Conservation (phyloP, 2,888 invertebrate genomes). For the Petrolisthes manimaculis region DNA sequence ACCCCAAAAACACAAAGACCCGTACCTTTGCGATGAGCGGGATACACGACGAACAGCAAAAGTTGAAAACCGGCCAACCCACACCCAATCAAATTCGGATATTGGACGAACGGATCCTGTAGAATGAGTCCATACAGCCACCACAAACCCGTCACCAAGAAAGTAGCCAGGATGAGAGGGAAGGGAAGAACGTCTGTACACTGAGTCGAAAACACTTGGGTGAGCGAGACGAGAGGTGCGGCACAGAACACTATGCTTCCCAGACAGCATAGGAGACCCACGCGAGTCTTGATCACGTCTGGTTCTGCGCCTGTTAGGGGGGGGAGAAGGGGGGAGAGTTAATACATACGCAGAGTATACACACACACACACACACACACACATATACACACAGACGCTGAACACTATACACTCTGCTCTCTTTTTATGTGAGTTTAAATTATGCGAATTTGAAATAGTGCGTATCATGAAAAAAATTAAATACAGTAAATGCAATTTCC, state of each 20-base stretch:
- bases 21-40: conserved; percentile 68
- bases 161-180: conserved; percentile 85
- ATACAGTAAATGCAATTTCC: too few relatives aligned
- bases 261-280: conserved; percentile 58
- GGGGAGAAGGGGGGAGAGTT: neutral
- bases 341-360: neutral
- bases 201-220: conserved; percentile 82
- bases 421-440: too few relatives aligned
- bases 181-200: conserved; percentile 90
- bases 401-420: too few relatives aligned
- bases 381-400: neutral
- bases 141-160: conserved; percentile 84
- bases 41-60: conserved; percentile 82
- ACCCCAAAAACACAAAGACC: too few relatives aligned
- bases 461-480: too few relatives aligned
- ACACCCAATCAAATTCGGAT: conserved; percentile 84
- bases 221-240: conserved; percentile 70
- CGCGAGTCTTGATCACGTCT: conserved; percentile 32
- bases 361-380: neutral
- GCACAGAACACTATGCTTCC: conserved; percentile 70
- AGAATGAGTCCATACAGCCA: conserved; percentile 84
- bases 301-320: conserved; percentile 36
- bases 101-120: conserved; percentile 81
- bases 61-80: conserved; percentile 82
- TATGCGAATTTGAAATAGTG: too few relatives aligned